Evolutionary conservation across 2,797 vertebrate species (phyloP).

Genomic region (Amphiprion clarkii): DNA sequence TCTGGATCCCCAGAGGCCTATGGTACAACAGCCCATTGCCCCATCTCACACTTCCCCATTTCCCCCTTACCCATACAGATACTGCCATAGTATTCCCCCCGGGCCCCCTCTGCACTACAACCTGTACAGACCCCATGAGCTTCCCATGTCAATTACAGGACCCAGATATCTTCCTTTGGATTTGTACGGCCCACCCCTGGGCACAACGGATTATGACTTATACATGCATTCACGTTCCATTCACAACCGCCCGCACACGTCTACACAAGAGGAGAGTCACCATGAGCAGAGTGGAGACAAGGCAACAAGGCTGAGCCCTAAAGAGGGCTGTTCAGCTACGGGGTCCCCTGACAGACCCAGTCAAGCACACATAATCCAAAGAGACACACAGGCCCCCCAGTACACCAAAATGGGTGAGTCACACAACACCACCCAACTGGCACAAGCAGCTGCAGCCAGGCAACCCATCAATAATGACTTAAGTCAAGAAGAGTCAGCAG

Average conservation of each 20-base stretch:
- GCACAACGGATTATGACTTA: conserved; percentile 79
- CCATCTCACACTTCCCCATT: conserved; percentile 78
- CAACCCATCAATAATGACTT: conserved; percentile 72
- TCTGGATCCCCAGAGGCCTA: conserved; percentile 88
- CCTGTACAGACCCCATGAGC: conserved; percentile 87
- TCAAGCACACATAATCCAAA: conserved; percentile 89
- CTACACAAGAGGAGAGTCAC: conserved; percentile 58
- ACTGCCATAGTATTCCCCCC: conserved; percentile 87
- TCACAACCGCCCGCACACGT: conserved; percentile 65
- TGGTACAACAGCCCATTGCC: conserved; percentile 89
- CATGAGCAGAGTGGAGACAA: conserved; percentile 80
- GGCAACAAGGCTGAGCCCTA: conserved; percentile 91
- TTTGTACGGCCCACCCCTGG: conserved; percentile 82
- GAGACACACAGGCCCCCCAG: conserved; percentile 69
- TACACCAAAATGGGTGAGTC: conserved; percentile 39
- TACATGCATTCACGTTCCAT: conserved; percentile 80
- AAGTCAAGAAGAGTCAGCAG: conserved; percentile 65
- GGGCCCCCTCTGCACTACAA: conserved; percentile 85
- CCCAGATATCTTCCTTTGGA: conserved; percentile 77
- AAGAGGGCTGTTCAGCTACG: conserved; percentile 90
- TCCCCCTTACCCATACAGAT: conserved; percentile 89
- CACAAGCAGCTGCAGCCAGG: conserved; percentile 57
- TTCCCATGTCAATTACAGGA: conserved; percentile 83
- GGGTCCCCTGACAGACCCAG: conserved; percentile 95
- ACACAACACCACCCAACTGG: conserved; percentile 34